Evolutionary conservation across 2,113 vertebrate species (phyloP).

Genomic region (Sturnus vulgaris): DNA sequence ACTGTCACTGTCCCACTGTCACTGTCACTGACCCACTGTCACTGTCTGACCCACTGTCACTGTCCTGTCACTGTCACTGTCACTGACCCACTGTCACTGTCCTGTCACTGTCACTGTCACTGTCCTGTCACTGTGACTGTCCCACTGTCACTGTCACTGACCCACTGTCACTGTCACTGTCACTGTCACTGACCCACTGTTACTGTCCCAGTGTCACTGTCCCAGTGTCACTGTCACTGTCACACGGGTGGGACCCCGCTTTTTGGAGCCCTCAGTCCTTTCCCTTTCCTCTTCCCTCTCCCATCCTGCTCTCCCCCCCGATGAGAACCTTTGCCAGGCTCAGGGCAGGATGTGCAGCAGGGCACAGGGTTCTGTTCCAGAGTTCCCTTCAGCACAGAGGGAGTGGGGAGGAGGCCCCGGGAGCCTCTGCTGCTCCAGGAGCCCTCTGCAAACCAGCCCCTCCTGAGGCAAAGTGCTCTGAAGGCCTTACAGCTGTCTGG

Average conservation of each 20-base stretch:
- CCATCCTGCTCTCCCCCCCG: fast-evolving
- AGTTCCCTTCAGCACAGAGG: not conserved
- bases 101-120: no score
- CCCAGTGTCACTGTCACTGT: no score
- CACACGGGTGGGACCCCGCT: not conserved
- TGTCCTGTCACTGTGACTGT: no score
- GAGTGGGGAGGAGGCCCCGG: not conserved
- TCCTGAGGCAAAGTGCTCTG: fast-evolving
- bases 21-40: fast-evolving
- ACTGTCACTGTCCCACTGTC: not conserved
- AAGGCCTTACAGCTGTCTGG: not conserved
- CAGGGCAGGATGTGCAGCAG: not conserved
- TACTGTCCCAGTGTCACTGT: no score
- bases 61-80: no score
- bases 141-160: no score
- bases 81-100: no score
- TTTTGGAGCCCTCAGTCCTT: not conserved
- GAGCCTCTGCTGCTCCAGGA: no score
- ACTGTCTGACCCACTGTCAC: no score
- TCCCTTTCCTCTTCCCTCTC: not conserved
- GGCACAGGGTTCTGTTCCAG: not conserved
- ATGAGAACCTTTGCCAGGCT: not conserved
- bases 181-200: no score
- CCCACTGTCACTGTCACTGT: no score
- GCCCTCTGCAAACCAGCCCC: not conserved